Percentiles rank a stretch among this genome's conserved stretches.
These are phyloP conservation scores for Rousettus madagascariensis DNA, from an alignment of 2,797 vertebrate species.

Conservation along the genomic window DNA sequence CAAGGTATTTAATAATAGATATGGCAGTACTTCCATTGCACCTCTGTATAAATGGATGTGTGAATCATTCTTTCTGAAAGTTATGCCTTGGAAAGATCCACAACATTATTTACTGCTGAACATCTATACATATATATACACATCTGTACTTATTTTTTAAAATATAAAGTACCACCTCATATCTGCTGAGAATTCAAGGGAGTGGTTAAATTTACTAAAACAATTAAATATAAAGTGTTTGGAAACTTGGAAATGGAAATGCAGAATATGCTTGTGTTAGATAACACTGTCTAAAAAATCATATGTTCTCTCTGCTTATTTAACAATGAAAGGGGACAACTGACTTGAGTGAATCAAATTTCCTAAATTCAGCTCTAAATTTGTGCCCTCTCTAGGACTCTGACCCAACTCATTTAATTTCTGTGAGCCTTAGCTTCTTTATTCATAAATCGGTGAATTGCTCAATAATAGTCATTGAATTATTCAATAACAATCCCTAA, in stretches of 20 bases:
- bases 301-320: not conserved
- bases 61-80: not conserved
- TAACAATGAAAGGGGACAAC: not conserved
- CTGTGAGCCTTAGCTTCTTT: not conserved
- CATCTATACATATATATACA: not conserved
- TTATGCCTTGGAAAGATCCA: not conserved
- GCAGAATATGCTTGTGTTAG: not conserved
- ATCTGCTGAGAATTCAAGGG: not conserved
- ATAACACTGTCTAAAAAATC: not conserved
- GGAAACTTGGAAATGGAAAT: not conserved
- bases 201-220: not conserved
- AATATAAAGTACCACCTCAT: not conserved
- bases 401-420: not conserved
- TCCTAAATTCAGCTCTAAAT: not conserved
- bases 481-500: not conserved
- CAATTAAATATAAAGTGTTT: not conserved
- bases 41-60: not conserved
- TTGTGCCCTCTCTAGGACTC: not conserved
- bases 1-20: not conserved
- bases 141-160: not conserved
- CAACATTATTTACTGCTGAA: not conserved
- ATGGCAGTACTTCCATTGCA: not conserved
- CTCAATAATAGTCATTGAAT: not conserved
- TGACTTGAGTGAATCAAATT: not conserved
- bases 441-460: not conserved